Conservation (phyloP, 1,140 invertebrate genomes). For the Drosophila varians region DNA sequence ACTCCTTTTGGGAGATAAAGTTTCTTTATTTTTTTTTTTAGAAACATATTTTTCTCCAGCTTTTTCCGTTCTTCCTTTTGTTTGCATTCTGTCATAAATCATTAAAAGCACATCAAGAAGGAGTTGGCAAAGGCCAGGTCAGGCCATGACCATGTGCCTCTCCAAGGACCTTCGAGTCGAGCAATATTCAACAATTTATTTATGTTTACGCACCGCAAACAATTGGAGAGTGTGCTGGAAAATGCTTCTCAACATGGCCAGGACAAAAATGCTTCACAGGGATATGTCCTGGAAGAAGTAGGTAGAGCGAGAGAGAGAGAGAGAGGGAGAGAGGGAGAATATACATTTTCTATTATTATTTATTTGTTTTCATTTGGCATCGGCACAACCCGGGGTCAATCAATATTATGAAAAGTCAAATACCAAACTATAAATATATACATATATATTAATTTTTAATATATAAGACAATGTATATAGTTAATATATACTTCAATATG, state of each 20-base stretch:
- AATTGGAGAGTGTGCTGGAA: slow-evolving; percentile 39
- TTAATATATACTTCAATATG: too few species aligned
- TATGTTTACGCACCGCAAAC: slow-evolving; percentile 51
- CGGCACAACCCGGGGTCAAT: too few species aligned
- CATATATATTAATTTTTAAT: not conserved
- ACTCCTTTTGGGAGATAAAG: not conserved
- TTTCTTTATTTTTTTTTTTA: slow-evolving; percentile 15
- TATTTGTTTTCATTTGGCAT: slow-evolving; percentile 26
- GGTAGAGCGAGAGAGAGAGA: too few species aligned
- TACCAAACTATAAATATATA: not conserved
- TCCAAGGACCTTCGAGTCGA: slow-evolving; percentile 32
- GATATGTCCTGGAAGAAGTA: too few species aligned
- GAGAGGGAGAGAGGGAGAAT: slow-evolving; percentile 25
- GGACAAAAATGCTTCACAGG: too few species aligned
- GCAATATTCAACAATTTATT: slow-evolving; percentile 65
- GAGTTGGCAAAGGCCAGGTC: slow-evolving; percentile 11
- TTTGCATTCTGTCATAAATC: slow-evolving; percentile 66
- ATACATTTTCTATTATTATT: slow-evolving; percentile 41
- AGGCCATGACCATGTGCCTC: slow-evolving; percentile 21
- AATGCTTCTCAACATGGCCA: not conserved
- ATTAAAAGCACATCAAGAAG: slow-evolving; percentile 52
- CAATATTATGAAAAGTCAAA: slow-evolving; percentile 34
- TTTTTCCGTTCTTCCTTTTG: slow-evolving; percentile 25
- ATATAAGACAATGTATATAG: not conserved
- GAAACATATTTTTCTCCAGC: slow-evolving; percentile 6